Conservation (phyloP, 2,888 invertebrate genomes). For the Chaetogeoica ovagalla region DNA sequence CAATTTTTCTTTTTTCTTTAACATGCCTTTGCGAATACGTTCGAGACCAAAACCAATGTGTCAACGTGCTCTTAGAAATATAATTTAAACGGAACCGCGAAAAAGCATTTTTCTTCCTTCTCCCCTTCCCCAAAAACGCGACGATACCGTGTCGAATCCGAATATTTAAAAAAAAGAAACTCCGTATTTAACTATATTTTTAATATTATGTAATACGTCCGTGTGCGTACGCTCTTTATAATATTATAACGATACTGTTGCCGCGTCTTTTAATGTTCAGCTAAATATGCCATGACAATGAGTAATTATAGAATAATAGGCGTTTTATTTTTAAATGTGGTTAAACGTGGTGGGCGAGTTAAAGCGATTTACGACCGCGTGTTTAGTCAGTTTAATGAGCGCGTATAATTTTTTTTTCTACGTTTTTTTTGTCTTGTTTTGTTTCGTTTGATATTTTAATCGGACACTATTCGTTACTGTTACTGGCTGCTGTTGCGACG, state of each 20-base stretch:
- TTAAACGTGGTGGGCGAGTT: not conserved
- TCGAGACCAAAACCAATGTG: too few species aligned
- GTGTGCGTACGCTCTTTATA: not conserved
- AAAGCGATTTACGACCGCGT: not conserved
- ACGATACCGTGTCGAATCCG: not conserved
- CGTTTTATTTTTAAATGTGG: not conserved
- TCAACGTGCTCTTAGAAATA: too few species aligned
- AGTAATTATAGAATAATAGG: not conserved
- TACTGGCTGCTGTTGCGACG: too few species aligned
- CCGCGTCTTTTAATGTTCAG: not conserved
- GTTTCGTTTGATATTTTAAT: slow-evolving; percentile 7
- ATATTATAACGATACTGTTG: not conserved
- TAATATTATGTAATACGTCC: not conserved
- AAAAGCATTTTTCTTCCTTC: too few species aligned
- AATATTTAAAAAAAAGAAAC: not conserved
- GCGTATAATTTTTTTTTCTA: not conserved
- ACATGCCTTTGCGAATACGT: too few species aligned
- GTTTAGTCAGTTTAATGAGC: not conserved
- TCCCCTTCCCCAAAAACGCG: too few species aligned
- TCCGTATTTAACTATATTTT: too few species aligned
- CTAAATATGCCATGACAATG: slow-evolving; percentile 6
- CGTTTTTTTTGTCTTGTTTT: not conserved
- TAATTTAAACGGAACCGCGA: too few species aligned
- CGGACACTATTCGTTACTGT: too few species aligned
- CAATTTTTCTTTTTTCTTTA: too few species aligned